Evolutionary conservation across 2,797 vertebrate species (phyloP), one percentile per base, ranked within the genome.

Genomic region (Schizopygopsis pylzovi): DNA sequence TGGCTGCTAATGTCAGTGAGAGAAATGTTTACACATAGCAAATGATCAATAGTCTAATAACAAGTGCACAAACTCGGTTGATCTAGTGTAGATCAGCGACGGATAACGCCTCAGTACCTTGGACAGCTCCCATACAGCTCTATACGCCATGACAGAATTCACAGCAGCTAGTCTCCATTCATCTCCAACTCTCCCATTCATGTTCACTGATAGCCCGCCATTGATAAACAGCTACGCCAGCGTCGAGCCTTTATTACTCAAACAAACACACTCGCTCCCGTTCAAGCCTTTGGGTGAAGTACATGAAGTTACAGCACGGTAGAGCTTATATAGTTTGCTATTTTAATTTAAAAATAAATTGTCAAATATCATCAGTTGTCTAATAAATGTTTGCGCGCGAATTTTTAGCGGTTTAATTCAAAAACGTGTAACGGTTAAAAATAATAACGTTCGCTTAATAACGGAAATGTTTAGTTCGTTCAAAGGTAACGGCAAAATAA

Each of bases 101-200:
- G 79, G 81, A 82, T 16, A 59, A 25, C 22, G 43, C 79, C 15
- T 94, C 94, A 94, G 94, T 77, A 95, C 94, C 93, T 82, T 22
- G 94, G 94, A 95, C 92, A 95, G 94, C 91, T 83, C 72, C 61
- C 28, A 39, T 82, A 77, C 78, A 86, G 83, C 68, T 87, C 73
- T 85, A 76, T 43, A 41, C 81, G 84, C 85, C 85, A 81, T 83
- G 81, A 83, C 75, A 49, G 75, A 39, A 82, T 68, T 85, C 75
- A 70, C 84, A 81, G 77, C 81, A 83, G 87, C 83, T 33, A 67
- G 83, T 73, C 72, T 88, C 85, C 88, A 90, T 90, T 89, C 88
- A 89, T 90, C 82, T 86, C 70, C 70, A 87, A 54, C 87, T 89
- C 45, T 78, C 43, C 85, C 87, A 89, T 90, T 90, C 87, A 90